Conservation (phyloP, 2,888 invertebrate genomes). For the Leistus spinibarbis region DNA sequence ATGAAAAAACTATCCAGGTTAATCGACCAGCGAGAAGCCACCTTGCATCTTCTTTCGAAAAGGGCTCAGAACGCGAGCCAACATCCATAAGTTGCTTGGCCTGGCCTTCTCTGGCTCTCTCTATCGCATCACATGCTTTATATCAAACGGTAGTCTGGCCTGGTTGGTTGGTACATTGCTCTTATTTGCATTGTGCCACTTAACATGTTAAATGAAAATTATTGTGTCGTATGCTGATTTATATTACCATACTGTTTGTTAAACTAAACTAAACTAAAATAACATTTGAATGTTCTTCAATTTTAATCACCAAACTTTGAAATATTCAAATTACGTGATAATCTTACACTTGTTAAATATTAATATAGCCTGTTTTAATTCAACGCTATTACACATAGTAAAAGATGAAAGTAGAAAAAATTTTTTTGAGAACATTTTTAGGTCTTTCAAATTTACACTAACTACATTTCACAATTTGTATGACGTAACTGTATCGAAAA, state of each 20-base stretch:
- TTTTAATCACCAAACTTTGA: neutral
- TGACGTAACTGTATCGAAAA: too few relatives aligned
- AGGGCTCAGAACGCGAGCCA: neutral
- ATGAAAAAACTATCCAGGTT: neutral
- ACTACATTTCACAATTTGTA: too few relatives aligned
- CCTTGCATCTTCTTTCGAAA: neutral
- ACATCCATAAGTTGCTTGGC: neutral
- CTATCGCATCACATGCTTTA: neutral
- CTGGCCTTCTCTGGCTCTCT: neutral
- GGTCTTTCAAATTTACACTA: too few relatives aligned
- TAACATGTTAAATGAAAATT: neutral
- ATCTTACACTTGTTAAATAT: neutral
- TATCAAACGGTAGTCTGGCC: neutral
- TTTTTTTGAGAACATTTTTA: too few relatives aligned
- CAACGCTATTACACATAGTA: neutral
- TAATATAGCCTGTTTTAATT: neutral
- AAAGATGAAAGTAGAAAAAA: too few relatives aligned
- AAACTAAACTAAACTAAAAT: neutral
- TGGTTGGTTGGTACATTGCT: neutral
- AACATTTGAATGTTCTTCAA: neutral
- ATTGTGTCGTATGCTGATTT: neutral
- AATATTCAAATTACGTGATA: neutral
- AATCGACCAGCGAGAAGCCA: neutral
- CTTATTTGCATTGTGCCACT: neutral
- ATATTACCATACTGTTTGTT: neutral